Evolutionary conservation across 2,888 invertebrate genomes (phyloP).

Genomic region (Tanypteryx hageni): DNA sequence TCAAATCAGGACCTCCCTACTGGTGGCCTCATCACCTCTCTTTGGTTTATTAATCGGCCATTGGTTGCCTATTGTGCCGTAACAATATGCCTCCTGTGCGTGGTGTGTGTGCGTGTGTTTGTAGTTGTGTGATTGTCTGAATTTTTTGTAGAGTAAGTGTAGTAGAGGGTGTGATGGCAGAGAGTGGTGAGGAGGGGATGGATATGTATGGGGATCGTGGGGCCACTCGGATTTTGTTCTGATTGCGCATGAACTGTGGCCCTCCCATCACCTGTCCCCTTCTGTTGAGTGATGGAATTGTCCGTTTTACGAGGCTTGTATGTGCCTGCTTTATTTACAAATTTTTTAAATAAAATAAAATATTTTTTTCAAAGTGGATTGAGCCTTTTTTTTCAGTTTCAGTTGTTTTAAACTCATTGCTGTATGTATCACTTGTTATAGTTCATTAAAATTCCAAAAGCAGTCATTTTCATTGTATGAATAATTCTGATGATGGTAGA

Average conservation of each 20-base stretch:
- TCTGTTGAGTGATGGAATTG: background rate
- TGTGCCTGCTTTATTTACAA: constrained; percentile 55
- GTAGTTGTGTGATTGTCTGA: constrained; percentile 39
- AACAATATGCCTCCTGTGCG: constrained; percentile 57
- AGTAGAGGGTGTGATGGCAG: constrained; percentile 37
- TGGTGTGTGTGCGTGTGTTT: constrained; percentile 53
- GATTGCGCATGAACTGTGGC: constrained; percentile 5
- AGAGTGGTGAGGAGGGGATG: background rate
- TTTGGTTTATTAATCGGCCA: constrained; percentile 43
- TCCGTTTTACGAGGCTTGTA: constrained; percentile 46
- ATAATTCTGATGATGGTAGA: constrained; percentile 45
- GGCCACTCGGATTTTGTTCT: background rate
- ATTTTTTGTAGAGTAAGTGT: constrained; percentile 60
- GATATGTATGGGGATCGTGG: background rate
- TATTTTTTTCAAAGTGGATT: constrained; percentile 54
- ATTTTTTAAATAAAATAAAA: constrained; percentile 47
- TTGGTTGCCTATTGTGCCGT: constrained; percentile 53
- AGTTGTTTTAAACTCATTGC: constrained; percentile 46
- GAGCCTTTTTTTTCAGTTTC: constrained; percentile 31
- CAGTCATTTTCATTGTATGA: constrained; percentile 51
- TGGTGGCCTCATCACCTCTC: constrained; percentile 42
- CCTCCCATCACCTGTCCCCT: constrained; percentile 7
- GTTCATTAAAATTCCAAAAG: constrained; percentile 52
- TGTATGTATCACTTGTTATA: constrained; percentile 39
- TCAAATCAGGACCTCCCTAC: constrained; percentile 52